A percentile compares a stretch with the other conserved stretches of the same genome.
Conservation (phyloP, 2,888 invertebrate species). For the Rhaphigaster nebulosa region DNA sequence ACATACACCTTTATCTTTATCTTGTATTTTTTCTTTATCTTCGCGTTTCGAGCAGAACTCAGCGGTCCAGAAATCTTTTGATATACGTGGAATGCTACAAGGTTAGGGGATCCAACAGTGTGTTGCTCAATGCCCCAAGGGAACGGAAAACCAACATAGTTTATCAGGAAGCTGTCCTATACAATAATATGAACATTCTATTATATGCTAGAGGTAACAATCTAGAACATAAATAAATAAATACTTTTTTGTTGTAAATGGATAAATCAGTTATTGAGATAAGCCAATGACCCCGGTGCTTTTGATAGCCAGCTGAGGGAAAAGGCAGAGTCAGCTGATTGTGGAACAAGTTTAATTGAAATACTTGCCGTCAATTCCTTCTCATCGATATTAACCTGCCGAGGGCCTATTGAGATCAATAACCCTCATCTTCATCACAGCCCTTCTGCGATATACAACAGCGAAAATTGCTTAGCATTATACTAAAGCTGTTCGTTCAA, state of each 20-base stretch:
- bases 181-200: too few relatives aligned
- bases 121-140: too few relatives aligned
- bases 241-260: neutral
- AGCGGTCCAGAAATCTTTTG: too few relatives aligned
- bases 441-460: neutral
- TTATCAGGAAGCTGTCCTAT: too few relatives aligned
- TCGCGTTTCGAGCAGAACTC: too few relatives aligned
- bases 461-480: neutral
- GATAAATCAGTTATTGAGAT: neutral
- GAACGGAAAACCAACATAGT: too few relatives aligned
- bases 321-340: neutral
- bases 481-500: neutral
- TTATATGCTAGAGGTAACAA: too few relatives aligned
- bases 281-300: neutral
- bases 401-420: neutral
- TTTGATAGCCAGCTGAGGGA: neutral
- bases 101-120: too few relatives aligned
- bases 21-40: too few relatives aligned
- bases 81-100: too few relatives aligned
- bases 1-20: too few relatives aligned
- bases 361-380: neutral
- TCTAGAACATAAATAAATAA: too few relatives aligned
- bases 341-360: slow-evolving; percentile 13
- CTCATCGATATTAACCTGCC: neutral
- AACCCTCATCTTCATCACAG: neutral